A percentile compares a stretch with the other conserved stretches of the same genome.
phyloP scores from a whole-genome alignment of 92 coral and sea anemone species.

The Parazoanthus atlanticus region DNA sequence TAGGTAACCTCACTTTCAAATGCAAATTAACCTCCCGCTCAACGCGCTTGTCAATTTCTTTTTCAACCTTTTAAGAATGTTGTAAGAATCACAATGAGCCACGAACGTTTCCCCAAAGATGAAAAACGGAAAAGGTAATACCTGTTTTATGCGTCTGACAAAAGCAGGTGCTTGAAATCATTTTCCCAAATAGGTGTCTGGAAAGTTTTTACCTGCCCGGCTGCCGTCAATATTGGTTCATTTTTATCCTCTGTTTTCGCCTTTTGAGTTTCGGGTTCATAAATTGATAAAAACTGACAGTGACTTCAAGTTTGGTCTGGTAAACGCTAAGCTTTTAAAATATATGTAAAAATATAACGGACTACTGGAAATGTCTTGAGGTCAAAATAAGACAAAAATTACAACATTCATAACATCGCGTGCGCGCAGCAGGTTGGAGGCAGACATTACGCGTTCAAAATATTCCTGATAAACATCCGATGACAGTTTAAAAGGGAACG shows the following conservation, averaged over 20 bases:
- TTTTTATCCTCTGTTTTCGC: not conserved
- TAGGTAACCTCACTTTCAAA: not conserved
- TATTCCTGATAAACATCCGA: not conserved
- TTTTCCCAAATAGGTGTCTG: constrained; percentile 28
- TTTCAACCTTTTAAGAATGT: not conserved
- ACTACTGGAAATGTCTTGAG: not conserved
- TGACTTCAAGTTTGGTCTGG: not conserved
- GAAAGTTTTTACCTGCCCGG: not conserved
- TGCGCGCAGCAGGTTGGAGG: not conserved
- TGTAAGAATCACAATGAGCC: not conserved
- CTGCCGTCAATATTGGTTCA: not conserved
- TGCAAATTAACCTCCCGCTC: constrained; percentile 22
- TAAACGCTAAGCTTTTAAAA: too few species aligned
- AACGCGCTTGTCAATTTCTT: constrained; percentile 23
- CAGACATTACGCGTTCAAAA: not conserved
- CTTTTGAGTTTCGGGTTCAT: too few species aligned
- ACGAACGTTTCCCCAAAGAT: not conserved
- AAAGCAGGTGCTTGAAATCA: constrained; percentile 40
- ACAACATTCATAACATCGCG: not conserved
- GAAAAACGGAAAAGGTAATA: constrained; percentile 18
- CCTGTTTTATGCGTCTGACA: constrained; percentile 42
- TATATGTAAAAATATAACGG: not conserved
- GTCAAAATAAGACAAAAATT: not conserved
- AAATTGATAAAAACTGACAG: not conserved
- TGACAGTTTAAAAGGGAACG: too few species aligned